Conservation (phyloP, 2,888 invertebrate genomes). For the Lithodes maja region DNA sequence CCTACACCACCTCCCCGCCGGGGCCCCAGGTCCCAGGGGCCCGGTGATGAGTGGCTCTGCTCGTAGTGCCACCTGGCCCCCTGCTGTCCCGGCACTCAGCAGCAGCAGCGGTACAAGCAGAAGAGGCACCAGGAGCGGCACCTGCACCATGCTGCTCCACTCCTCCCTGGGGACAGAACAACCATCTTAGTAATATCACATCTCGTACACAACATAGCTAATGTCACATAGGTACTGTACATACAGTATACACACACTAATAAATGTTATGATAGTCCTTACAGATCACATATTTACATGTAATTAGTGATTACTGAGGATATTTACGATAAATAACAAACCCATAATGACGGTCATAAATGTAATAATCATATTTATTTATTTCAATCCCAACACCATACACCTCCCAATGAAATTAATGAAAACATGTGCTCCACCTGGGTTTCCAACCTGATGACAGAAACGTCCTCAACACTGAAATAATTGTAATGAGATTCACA, state of each 20-base stretch:
- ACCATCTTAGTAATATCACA: neutral
- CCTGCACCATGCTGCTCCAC: neutral
- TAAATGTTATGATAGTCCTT: neutral
- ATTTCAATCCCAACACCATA: no score
- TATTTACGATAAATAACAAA: no score
- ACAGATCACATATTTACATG: no score
- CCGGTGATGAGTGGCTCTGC: constrained; percentile 64
- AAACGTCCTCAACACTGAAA: no score
- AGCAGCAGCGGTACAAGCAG: constrained; percentile 19
- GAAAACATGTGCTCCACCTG: no score
- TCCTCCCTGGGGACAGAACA: no score
- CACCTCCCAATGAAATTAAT: no score
- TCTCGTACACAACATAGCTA: neutral
- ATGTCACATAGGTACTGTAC: neutral
- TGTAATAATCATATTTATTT: no score
- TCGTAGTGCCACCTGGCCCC: constrained; percentile 55
- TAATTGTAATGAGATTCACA: no score
- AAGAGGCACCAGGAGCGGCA: neutral
- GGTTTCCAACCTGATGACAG: no score
- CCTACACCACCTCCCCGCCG: neutral
- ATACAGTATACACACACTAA: neutral
- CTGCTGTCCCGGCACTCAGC: neutral
- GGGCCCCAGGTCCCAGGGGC: constrained; percentile 36
- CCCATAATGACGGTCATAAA: no score
- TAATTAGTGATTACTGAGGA: no score